A percentile compares a stretch with the other conserved stretches of the same genome.
phyloP scores from a whole-genome alignment of 2,888 invertebrate genomes.

The Mesorhabditis sp. region DNA sequence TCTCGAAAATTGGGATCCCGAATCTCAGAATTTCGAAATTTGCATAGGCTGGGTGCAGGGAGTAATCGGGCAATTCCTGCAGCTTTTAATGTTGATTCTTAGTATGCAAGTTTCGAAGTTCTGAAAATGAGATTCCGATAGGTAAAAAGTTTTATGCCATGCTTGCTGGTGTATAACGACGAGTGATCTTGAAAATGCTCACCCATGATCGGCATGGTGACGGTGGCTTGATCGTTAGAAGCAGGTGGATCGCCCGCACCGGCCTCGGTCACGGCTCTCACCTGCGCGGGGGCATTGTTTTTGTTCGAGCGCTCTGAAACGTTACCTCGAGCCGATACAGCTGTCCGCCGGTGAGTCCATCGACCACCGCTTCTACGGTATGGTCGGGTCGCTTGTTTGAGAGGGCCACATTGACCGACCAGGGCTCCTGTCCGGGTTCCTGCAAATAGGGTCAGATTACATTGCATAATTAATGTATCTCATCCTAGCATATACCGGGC shows the following conservation, averaged over 20 bases:
- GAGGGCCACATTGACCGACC: constrained; percentile 42
- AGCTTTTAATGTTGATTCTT: no score
- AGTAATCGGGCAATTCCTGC: no score
- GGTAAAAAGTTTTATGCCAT: no score
- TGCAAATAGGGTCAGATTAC: not conserved
- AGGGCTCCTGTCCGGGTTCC: constrained; percentile 20
- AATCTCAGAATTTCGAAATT: no score
- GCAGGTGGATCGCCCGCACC: constrained; percentile 42
- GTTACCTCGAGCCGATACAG: not conserved
- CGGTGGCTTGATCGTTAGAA: constrained; percentile 20
- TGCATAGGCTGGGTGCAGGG: no score
- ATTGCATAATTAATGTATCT: no score
- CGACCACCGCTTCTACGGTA: constrained; percentile 42
- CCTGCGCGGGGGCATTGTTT: constrained; percentile 10
- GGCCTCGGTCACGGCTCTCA: constrained; percentile 52
- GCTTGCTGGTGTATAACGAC: no score
- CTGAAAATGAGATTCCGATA: no score
- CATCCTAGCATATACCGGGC: no score
- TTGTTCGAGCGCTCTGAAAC: not conserved
- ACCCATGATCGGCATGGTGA: constrained; percentile 49
- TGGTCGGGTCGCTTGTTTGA: constrained; percentile 26
- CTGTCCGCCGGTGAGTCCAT: constrained; percentile 48
- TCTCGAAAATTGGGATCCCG: no score
- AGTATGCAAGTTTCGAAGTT: no score
- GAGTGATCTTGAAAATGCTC: no score